Percentiles rank a stretch among this genome's conserved stretches.
These are phyloP conservation scores for Oscheius sp. DNA, from an alignment of 2,888 invertebrate species.

Conservation along the genomic window DNA sequence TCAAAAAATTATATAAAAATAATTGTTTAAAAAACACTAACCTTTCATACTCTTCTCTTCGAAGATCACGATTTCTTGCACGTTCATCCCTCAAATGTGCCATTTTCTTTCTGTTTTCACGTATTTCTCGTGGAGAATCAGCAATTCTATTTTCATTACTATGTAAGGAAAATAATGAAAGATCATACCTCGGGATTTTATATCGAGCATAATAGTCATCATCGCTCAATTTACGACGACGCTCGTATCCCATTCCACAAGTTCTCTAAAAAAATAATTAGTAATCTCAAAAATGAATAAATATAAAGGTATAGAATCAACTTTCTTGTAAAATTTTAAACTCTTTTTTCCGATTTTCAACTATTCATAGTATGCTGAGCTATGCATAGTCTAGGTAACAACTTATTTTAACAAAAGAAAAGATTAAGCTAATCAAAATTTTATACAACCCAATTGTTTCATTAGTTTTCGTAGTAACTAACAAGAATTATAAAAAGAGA, in stretches of 20 bases:
- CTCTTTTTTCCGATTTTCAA: no score
- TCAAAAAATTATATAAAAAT: background rate
- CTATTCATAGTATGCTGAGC: no score
- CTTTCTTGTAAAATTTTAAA: no score
- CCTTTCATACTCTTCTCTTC: conserved; percentile 21
- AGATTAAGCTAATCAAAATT: no score
- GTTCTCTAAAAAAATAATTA: background rate
- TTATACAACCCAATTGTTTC: no score
- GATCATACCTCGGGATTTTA: conserved; percentile 12
- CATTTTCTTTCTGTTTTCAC: conserved; percentile 5
- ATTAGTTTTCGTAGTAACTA: no score
- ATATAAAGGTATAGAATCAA: no score
- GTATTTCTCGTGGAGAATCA: conserved; percentile 17
- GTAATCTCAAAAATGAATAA: background rate
- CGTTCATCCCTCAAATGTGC: conserved; percentile 47
- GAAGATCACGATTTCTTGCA: conserved; percentile 39
- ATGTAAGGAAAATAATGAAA: background rate
- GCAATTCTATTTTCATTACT: conserved; percentile 7
- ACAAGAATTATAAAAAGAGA: no score
- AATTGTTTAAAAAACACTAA: conserved; percentile 14
- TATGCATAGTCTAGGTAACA: no score
- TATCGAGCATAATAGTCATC: background rate
- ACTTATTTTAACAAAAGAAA: no score
- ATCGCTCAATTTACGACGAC: background rate
- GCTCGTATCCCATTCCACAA: conserved; percentile 15